These are phyloP conservation scores for Nebria brevicollis DNA, from an alignment of 2,888 invertebrate species.

Conservation along the genomic window DNA sequence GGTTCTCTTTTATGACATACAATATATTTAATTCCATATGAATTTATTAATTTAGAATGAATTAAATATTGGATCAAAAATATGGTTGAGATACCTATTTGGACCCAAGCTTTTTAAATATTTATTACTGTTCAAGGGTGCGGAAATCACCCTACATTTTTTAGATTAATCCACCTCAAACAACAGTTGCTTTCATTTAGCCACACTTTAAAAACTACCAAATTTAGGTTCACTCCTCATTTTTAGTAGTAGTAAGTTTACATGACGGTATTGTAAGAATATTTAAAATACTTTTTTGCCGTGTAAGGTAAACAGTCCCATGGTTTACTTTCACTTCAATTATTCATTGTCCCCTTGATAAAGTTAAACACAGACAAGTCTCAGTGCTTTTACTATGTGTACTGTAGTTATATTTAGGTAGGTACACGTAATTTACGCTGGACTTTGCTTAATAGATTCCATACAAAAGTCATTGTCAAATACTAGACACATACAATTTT, in stretches of 20 bases:
- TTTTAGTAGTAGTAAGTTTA: background rate
- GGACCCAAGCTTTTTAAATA: constrained; percentile 18
- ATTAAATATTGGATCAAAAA: background rate
- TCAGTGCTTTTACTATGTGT: too few relatives aligned
- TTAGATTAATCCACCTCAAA: constrained; percentile 26
- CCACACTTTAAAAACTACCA: constrained; percentile 24
- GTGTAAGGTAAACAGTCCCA: constrained; percentile 37
- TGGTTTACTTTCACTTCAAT: constrained; percentile 43
- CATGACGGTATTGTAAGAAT: background rate
- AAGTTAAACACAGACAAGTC: background rate
- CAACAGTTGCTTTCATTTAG: constrained; percentile 25
- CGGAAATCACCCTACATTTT: constrained; percentile 13
- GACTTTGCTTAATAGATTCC: background rate
- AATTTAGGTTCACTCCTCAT: constrained; percentile 22
- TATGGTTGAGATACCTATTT: background rate
- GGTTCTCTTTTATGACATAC: too few relatives aligned
- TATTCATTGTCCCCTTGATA: constrained; percentile 39
- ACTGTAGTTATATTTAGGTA: background rate
- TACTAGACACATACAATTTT: background rate
- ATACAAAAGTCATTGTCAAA: background rate
- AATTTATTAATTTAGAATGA: background rate
- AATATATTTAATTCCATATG: background rate
- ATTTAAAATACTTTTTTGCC: constrained; percentile 10
- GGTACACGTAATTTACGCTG: background rate
- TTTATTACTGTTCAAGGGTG: constrained; percentile 26